Percentiles rank a stretch among this genome's conserved stretches.
Evolutionary conservation across 2,888 invertebrate species (phyloP).

Genomic region (Dryomyza anilis): DNA sequence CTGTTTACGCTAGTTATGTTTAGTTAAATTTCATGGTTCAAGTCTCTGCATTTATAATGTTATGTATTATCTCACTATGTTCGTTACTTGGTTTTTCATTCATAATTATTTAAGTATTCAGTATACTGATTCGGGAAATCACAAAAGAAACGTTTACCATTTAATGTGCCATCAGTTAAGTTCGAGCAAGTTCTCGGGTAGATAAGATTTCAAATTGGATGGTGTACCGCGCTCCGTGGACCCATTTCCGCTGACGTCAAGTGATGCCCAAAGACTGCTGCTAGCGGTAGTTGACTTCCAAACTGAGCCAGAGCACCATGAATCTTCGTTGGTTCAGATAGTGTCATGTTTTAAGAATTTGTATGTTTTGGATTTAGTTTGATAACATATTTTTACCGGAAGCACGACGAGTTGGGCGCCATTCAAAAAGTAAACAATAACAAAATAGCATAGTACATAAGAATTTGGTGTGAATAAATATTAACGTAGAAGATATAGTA

Average conservation of each 20-base stretch:
- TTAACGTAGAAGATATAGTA: too few species aligned
- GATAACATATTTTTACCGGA: conserved; percentile 1
- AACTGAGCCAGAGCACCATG: conserved; percentile 65
- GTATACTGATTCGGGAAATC: not conserved
- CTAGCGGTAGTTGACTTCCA: conserved; percentile 61
- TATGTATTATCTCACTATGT: not conserved
- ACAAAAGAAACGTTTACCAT: conserved; percentile 6
- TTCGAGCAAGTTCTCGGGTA: conserved; percentile 87
- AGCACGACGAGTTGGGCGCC: conserved; percentile 7
- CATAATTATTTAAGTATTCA: not conserved
- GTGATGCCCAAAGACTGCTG: conserved; percentile 68
- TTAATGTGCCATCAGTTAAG: conserved; percentile 69
- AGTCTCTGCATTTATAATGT: not conserved
- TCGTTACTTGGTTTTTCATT: not conserved
- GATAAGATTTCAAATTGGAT: conserved; percentile 83
- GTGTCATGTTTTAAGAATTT: not conserved
- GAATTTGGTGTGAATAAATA: too few species aligned
- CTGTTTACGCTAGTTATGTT: not conserved
- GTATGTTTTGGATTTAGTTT: not conserved
- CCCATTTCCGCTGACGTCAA: conserved; percentile 61
- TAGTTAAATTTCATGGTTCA: not conserved
- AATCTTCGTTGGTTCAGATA: conserved; percentile 58
- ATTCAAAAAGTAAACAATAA: conserved; percentile 13
- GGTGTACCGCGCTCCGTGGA: conserved; percentile 79
- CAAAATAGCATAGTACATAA: not conserved